Base-by-base conservation (phyloP, 2,888 invertebrate species). In the Trachelus tabidus region DNA sequence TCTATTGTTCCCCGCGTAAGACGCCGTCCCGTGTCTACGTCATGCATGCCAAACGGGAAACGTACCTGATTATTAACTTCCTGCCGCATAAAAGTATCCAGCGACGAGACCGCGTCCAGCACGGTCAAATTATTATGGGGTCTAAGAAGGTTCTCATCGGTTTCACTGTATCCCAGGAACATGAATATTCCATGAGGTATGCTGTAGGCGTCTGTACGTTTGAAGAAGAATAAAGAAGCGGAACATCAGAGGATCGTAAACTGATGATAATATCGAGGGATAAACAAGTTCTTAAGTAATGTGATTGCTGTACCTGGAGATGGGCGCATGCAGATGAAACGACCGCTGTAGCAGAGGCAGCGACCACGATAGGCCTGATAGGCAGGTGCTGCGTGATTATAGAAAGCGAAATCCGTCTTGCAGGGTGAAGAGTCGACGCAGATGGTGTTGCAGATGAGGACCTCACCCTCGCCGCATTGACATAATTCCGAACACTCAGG, bases 291-390 rank as follows among this genome's bases (percentile, higher is more conserved):
- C 2, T 56, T 23, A 56, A 56, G 9, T 23, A 56, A 23, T 23
- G 56, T 56, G 56, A 56, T 35, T 37, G 74, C 85, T 89, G 3
- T 93, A 93, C 95, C 94, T 81, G 94, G 94, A 82, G 94, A 93
- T 78, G 97, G 97, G 88, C 97, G 95, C 96, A 97, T 97, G 92
- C 97, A 97, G 92, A 97, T 97, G 92, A 98, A 97, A 82, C 96
- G 95, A 68, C 97, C 97, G 34, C 97, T 97, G 92, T 97, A 97
- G 92, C 97, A 98, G 86, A 97, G 95, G 92, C 98, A 98, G 80
- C 97, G 94, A 69, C 97, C 97, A 69, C 97, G 94, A 91, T 96
- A 97, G 12, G 97, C 97, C 92, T 97, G 97, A 92, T 97, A 97
- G 77, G 97, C 96, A 11, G 97, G 97, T 3, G 97, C 96, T 69